Evolutionary conservation across 2,888 invertebrate genomes (phyloP).

Genomic region (Synanthedon formicaeformis): DNA sequence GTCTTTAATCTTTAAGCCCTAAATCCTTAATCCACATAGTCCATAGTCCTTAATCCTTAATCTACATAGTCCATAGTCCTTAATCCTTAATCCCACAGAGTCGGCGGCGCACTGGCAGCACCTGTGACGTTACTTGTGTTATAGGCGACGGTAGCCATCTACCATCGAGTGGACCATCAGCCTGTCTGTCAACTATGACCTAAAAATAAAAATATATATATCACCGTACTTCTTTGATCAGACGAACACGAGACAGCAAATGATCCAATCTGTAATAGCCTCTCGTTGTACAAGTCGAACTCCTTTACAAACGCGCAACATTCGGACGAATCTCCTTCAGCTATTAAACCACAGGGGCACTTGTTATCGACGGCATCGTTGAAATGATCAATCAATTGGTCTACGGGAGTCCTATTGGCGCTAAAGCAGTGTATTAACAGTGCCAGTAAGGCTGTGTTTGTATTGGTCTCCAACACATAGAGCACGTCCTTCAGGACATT

Average conservation of each 20-base stretch:
- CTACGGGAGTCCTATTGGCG: conserved; percentile 31
- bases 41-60: too few relatives aligned
- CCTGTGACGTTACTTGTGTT: too few relatives aligned
- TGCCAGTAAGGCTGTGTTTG: conserved; percentile 74
- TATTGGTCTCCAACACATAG: conserved; percentile 74
- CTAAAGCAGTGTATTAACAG: conserved; percentile 61
- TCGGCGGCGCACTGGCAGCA: too few relatives aligned
- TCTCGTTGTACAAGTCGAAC: conserved; percentile 77
- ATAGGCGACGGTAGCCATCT: too few relatives aligned
- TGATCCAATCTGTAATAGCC: conserved; percentile 75
- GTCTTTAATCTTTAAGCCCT: too few relatives aligned
- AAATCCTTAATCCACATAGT: too few relatives aligned
- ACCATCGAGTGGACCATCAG: too few relatives aligned
- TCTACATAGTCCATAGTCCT: too few relatives aligned
- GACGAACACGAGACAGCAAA: conserved; percentile 75
- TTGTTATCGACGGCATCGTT: conserved; percentile 12
- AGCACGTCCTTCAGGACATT: conserved; percentile 73
- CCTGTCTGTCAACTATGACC: too few relatives aligned
- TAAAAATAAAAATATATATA: too few relatives aligned
- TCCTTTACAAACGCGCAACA: conserved; percentile 67
- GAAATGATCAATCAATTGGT: conserved; percentile 39
- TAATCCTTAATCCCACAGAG: too few relatives aligned
- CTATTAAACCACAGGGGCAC: conserved; percentile 27
- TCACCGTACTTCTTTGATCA: conserved; percentile 46
- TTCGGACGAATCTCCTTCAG: conserved; percentile 34